A percentile compares a stretch with the other conserved stretches of the same genome.
Conservation (phyloP, 2,888 invertebrate genomes). For the Hypselothyrea guttata region DNA sequence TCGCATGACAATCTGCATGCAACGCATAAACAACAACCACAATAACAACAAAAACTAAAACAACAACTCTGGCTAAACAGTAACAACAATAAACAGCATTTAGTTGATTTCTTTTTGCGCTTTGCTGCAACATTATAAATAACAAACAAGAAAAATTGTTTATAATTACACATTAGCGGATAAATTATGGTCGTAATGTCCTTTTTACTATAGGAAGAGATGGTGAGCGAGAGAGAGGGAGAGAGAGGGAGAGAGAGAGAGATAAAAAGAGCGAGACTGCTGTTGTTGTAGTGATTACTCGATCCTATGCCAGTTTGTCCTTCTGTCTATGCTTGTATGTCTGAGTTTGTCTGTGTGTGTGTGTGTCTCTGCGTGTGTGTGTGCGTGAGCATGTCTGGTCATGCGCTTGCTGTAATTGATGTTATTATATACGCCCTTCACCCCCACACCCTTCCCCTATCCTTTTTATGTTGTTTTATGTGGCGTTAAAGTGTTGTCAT, state of each 20-base stretch:
- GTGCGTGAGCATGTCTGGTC: conserved; percentile 23
- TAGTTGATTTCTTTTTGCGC: conserved; percentile 19
- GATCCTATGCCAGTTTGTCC: background rate
- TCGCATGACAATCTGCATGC: conserved; percentile 42
- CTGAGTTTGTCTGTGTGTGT: conserved; percentile 10
- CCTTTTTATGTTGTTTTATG: conserved; percentile 54
- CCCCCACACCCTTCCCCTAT: conserved; percentile 3
- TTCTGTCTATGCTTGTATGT: conserved; percentile 5
- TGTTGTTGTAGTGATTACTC: background rate
- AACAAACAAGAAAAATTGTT: conserved; percentile 62
- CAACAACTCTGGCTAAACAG: too few species aligned
- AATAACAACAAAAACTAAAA: conserved; percentile 25
- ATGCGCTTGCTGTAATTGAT: conserved; percentile 44
- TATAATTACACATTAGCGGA: conserved; percentile 73
- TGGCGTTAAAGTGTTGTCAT: conserved; percentile 66
- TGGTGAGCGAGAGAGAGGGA: conserved; percentile 18
- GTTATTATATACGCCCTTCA: conserved; percentile 28
- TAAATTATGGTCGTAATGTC: conserved; percentile 48
- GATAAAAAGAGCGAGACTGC: too few species aligned
- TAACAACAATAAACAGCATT: conserved; percentile 35
- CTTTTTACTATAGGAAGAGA: conserved; percentile 31
- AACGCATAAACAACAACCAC: conserved; percentile 30
- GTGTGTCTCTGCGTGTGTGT: conserved; percentile 5
- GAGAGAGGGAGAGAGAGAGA: conserved; percentile 18
- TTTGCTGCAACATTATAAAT: conserved; percentile 54